Evolutionary conservation across 2,113 vertebrate species (phyloP).

Genomic region (Pomatorhinus ruficollis): DNA sequence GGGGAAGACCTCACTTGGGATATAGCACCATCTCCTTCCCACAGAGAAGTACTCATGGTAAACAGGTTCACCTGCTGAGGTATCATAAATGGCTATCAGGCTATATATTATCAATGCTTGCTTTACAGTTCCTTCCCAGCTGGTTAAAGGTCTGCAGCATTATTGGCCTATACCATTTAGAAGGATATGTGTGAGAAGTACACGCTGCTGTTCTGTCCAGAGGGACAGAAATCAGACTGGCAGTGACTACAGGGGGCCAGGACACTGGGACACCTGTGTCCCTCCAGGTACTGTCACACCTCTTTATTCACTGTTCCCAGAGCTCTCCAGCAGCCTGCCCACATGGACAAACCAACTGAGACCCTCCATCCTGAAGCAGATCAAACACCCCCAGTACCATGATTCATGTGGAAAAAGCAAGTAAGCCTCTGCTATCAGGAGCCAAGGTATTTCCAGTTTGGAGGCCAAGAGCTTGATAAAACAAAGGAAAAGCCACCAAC

Average conservation of each 20-base stretch:
- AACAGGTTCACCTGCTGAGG: background rate
- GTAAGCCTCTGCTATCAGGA: background rate
- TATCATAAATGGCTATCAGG: background rate
- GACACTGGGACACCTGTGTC: background rate
- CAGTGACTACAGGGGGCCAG: background rate
- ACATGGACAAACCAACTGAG: background rate
- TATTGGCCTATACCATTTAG: background rate
- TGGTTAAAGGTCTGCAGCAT: conserved; percentile 22
- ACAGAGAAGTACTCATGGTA: background rate
- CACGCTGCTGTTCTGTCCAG: background rate
- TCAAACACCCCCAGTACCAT: background rate
- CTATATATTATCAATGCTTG: background rate
- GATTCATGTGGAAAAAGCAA: background rate
- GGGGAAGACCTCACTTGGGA: background rate
- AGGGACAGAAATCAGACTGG: background rate
- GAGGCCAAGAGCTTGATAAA: background rate
- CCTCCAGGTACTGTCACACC: background rate
- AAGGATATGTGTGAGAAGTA: fast-evolving
- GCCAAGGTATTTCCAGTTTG: background rate
- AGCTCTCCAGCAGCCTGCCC: background rate
- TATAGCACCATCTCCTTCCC: background rate
- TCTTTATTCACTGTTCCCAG: background rate
- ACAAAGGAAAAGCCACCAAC: background rate
- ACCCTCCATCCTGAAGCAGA: background rate
- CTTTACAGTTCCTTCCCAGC: background rate